These are phyloP conservation scores for Plecotus auritus DNA, from an alignment of 2,113 vertebrate genomes.

Conservation along the genomic window DNA sequence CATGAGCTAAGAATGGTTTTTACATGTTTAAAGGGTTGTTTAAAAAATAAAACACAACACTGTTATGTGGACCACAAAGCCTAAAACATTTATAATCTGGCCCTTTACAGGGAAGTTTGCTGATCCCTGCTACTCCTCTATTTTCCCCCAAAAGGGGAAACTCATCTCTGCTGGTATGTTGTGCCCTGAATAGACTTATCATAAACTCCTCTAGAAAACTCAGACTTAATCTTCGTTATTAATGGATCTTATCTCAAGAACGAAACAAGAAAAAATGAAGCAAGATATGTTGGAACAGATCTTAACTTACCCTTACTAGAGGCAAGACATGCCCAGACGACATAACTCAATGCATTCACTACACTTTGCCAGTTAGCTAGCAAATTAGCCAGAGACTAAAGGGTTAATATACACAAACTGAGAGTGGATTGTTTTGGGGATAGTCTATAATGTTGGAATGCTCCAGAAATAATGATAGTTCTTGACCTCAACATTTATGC, in stretches of 20 bases:
- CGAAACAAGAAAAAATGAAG: not conserved
- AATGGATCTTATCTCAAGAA: not conserved
- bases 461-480: not conserved
- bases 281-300: not conserved
- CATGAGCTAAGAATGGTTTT: not conserved
- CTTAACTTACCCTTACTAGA: not conserved
- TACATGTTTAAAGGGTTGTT: not conserved
- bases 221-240: not conserved
- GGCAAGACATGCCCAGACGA: not conserved
- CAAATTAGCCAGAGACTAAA: not conserved
- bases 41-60: not conserved
- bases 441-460: not conserved
- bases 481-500: not conserved
- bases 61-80: not conserved
- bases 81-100: not conserved
- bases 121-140: not conserved
- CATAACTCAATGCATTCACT: not conserved
- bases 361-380: not conserved
- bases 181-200: not conserved
- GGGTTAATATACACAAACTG: not conserved
- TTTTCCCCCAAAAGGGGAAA: not conserved
- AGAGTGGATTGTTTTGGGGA: not conserved
- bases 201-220: slow-evolving; percentile 9
- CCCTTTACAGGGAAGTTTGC: not conserved
- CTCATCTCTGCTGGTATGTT: not conserved